phyloP scores from a whole-genome alignment of 2,113 vertebrate genomes.

The Clarias gariepinus region DNA sequence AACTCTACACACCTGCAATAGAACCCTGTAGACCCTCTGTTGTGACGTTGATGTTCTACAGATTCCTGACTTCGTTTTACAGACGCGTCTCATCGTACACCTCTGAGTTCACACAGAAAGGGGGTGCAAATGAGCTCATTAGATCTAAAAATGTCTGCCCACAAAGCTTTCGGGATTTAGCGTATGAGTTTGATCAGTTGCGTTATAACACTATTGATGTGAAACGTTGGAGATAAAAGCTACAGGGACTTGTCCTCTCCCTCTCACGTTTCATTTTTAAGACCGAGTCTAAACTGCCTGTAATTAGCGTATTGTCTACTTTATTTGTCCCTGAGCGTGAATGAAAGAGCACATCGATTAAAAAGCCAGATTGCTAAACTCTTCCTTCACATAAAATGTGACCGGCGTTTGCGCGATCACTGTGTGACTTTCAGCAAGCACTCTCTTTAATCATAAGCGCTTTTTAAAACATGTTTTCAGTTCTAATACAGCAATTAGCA shows the following conservation, averaged over 20 bases:
- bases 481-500: slow-evolving; percentile 49
- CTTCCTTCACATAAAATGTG: slow-evolving; percentile 16
- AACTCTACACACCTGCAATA: no score
- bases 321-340: background rate
- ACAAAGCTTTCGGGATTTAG: background rate
- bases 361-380: background rate
- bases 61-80: background rate
- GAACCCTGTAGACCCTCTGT: no score
- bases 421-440: slow-evolving; percentile 26
- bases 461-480: slow-evolving; percentile 48
- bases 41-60: background rate
- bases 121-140: background rate
- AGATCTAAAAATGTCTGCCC: background rate
- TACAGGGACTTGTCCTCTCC: background rate
- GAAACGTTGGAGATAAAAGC: background rate
- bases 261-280: background rate
- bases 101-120: background rate
- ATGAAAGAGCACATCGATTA: slow-evolving; percentile 7
- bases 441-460: slow-evolving; percentile 37
- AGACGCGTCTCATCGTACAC: background rate
- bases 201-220: background rate
- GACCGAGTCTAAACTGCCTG: background rate
- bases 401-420: slow-evolving; percentile 34
- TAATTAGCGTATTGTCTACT: background rate
- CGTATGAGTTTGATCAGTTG: background rate